phyloP scores from a whole-genome alignment of 2,888 invertebrate species.

The Nysson spinosus region DNA sequence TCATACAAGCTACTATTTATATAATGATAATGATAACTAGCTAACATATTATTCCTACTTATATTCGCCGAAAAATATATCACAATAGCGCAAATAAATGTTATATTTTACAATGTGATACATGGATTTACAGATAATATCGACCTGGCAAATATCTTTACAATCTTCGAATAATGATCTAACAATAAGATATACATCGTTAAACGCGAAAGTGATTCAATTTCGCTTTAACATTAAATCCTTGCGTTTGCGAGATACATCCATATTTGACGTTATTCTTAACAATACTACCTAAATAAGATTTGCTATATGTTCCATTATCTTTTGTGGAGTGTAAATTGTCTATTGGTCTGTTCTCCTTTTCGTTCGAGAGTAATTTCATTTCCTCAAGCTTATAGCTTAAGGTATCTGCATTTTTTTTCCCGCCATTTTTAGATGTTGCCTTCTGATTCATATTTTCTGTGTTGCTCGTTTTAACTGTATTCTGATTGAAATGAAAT shows the following conservation, averaged over 20 bases:
- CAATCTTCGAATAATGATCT: conserved; percentile 33
- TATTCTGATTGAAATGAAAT: background rate
- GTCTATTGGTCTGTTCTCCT: too few species aligned
- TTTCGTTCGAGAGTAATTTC: conserved; percentile 16
- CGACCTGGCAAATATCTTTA: too few species aligned
- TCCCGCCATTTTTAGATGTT: too few species aligned
- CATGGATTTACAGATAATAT: conserved; percentile 32
- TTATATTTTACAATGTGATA: conserved; percentile 41
- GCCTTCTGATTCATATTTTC: too few species aligned
- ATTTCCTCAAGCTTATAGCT: conserved; percentile 4
- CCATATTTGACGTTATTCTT: conserved; percentile 16
- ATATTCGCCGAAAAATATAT: conserved; percentile 23
- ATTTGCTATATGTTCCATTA: background rate
- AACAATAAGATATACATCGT: conserved; percentile 31
- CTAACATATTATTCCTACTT: background rate
- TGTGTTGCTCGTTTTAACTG: too few species aligned
- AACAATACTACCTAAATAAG: conserved; percentile 23
- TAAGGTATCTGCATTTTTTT: background rate
- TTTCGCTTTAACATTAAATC: conserved; percentile 40
- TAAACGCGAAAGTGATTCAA: conserved; percentile 62
- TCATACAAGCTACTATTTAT: background rate
- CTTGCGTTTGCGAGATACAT: conserved; percentile 12
- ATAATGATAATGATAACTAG: background rate
- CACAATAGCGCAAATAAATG: conserved; percentile 24
- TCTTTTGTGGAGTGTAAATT: too few species aligned